Base-by-base conservation (phyloP, 1,140 invertebrate species). In the Solenopsis invicta region DNA sequence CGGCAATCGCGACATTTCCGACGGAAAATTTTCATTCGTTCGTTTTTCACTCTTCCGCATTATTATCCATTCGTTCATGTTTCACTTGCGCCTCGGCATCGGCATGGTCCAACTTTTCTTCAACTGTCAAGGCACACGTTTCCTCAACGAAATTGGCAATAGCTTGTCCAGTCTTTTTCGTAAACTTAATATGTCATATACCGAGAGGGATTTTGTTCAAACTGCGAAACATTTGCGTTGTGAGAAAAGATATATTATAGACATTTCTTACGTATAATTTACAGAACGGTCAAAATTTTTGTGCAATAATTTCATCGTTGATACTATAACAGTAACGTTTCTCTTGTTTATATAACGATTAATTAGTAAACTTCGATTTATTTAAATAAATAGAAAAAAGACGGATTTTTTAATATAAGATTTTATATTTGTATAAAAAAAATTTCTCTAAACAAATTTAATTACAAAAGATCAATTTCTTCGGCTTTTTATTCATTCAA, bases 1-100 rank as follows among this genome's bases (percentile, higher is more conserved):
- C 80, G 54, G 69, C 80, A 84, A 84, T 84, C 80, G 80, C 41
- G 80, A 84, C 80, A 56, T 84, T 84, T 84, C 69, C 80, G 69
- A 74, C 56, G 69, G 29, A 34, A 75, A 84, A 84, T 75, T 74
- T 75, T 84, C 69, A 84, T 61, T 61, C 69, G 69, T 84, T 84
- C 80, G 69, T 84, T 84, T 61, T 75, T 84, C 67, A 74, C n/a
- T 48, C 54, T 29, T 75, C 72, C 56, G 41, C 41, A 84, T 75
- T 84, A 84, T 84, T 84, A 84, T 84, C 80, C 54, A 74, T 84
- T 75, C 69, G 80, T 62, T 84, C 80, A 50, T 61, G 41, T 84
- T 74, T 45, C 41, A 61, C 41, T 48, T 74, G 52, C 50, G 64
- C 64, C 9, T 18, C 77, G 67, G 69, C 61, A 62, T 84, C 80